Base-by-base conservation (phyloP, 2,113 vertebrate genomes). In the Thinocorus orbignyianus region DNA sequence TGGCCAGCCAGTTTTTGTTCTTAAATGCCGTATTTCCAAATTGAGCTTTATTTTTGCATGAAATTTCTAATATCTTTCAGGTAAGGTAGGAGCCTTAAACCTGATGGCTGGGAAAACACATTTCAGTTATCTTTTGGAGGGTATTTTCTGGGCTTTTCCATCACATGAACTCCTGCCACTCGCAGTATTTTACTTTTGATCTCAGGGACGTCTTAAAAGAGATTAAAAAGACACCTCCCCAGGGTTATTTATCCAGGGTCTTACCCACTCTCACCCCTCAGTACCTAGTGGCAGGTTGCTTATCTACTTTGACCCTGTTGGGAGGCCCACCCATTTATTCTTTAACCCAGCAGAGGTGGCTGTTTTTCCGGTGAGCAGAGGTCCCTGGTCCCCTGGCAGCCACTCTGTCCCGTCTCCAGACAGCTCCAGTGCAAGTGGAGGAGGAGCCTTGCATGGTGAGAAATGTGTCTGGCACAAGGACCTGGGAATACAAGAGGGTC, bases 361-460 rank as follows among this genome's bases (percentile, higher is more conserved):
- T 85, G 31, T 5, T 69, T 65, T 60, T 42, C 9, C 8, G 25
- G 13, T 17, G 37, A 11, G 37, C 5, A 0, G 44, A 39, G 42
- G 10, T 4, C 3, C 17, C 19, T 0, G 1, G 18, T 51, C 17
- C 33, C 2, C 0, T 11, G 44, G 41, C 33, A 81, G 24, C 20
- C 33, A 10, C 49, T 79, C 72, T 81, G 25, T 25, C 20, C 33
- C 5, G 3, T 41, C 42, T 49, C 58, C 65, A 71, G 55, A 42
- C 37, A 84, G 55, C 60, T 74, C 30, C n/a, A 49, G 58, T 31
- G 66, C 31, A n/a, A 83, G 42, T 0, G 0, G 1, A 62, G 30
- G 11, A 41, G 46, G 9, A 81, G 13, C 31, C 22, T 89, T 9
- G 1, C 0, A 0, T 13, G 1, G 11, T 16, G 62, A 18, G 9